Evolutionary conservation across 2,797 vertebrate species (phyloP).

Genomic region (Pipistrellus kuhlii): DNA sequence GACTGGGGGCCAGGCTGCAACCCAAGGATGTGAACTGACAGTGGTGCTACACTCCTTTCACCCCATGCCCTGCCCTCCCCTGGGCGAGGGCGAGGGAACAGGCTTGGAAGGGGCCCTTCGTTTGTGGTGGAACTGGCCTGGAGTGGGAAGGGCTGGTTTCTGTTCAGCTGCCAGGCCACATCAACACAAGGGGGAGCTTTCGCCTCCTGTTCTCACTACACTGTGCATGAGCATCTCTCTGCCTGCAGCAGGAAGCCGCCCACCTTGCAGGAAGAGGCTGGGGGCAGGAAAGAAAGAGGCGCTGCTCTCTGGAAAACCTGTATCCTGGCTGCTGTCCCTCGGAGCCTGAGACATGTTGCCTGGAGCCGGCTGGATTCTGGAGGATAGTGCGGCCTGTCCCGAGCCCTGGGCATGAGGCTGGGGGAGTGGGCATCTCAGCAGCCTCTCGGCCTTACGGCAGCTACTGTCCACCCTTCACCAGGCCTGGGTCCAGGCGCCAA

Average conservation of each 20-base stretch:
- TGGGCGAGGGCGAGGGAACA: neutral
- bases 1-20: neutral
- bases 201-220: neutral
- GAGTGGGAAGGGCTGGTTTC: constrained; percentile 39
- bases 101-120: constrained; percentile 13
- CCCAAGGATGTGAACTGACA: neutral
- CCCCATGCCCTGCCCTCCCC: neutral
- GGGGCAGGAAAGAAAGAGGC: neutral
- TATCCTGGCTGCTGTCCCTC: neutral
- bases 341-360: neutral
- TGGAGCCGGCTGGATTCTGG: neutral
- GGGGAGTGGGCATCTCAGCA: neutral
- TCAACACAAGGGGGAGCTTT: neutral
- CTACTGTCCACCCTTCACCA: neutral
- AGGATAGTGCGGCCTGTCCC: neutral
- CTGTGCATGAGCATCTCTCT: neutral
- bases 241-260: neutral
- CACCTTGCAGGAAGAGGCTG: neutral
- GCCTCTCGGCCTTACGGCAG: neutral
- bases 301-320: neutral
- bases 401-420: neutral
- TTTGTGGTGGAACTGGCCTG: neutral
- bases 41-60: neutral
- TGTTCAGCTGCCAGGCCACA: neutral
- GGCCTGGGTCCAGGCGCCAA: neutral